A percentile compares a stretch with the other conserved stretches of the same genome.
Evolutionary conservation across 2,113 vertebrate species (phyloP).

Genomic region (Carassius auratus): DNA sequence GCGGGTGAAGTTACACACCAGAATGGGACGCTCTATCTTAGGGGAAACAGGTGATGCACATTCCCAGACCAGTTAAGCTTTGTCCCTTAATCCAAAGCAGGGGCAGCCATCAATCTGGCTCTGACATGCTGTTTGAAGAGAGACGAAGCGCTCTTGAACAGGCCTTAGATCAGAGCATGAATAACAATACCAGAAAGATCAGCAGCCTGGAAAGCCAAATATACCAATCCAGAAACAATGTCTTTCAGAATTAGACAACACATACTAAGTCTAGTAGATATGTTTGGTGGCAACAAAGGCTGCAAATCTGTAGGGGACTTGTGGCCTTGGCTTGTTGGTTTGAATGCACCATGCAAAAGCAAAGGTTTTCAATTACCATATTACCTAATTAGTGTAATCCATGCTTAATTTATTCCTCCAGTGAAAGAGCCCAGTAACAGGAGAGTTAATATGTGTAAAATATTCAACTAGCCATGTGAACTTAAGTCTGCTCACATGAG

Average conservation of each 20-base stretch:
- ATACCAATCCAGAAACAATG: background rate
- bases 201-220: background rate
- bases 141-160: background rate
- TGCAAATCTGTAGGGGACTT: background rate
- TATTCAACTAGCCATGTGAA: background rate
- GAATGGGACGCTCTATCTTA: background rate
- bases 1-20: background rate
- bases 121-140: background rate
- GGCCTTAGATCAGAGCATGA: background rate
- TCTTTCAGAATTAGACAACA: background rate
- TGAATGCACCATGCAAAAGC: background rate
- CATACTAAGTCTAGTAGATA: background rate
- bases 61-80: constrained; percentile 23
- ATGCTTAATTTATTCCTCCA: constrained; percentile 3
- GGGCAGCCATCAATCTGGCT: constrained; percentile 29
- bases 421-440: background rate
- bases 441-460: background rate
- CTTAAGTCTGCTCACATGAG: background rate
- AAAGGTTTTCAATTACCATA: background rate
- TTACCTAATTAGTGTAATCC: background rate
- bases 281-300: background rate
- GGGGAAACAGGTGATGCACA: constrained; percentile 10
- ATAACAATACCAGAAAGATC: background rate
- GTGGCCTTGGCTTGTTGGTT: background rate
- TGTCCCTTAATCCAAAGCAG: constrained; percentile 33